phyloP scores from a whole-genome alignment of 2,113 vertebrate species.

The Pogona vitticeps region DNA sequence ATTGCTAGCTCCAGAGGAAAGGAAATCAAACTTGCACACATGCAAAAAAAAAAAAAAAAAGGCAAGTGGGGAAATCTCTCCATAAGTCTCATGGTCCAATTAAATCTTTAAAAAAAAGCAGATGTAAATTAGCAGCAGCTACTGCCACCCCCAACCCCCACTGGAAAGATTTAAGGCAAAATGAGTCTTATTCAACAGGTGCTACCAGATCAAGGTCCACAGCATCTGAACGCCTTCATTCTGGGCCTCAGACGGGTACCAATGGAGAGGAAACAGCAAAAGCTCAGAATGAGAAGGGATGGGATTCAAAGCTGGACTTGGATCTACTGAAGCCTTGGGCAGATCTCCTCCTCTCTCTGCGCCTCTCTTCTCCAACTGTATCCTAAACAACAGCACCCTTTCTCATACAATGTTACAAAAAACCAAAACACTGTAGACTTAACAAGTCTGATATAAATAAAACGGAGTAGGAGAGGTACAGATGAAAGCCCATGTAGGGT shows the following conservation, averaged over 20 bases:
- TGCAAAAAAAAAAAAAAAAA: neutral
- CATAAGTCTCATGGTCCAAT: neutral
- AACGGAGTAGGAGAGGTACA: neutral
- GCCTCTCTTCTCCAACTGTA: too few relatives aligned
- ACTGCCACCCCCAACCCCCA: neutral
- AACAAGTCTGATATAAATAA: too few relatives aligned
- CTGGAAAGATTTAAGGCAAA: neutral
- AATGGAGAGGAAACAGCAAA: too few relatives aligned
- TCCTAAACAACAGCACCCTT: too few relatives aligned
- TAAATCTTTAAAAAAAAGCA: neutral
- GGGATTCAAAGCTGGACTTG: too few relatives aligned
- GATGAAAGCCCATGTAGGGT: neutral
- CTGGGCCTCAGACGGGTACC: too few relatives aligned
- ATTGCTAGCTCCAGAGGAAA: constrained; percentile 49
- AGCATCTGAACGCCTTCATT: too few relatives aligned
- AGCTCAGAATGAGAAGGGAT: too few relatives aligned
- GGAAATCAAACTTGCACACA: constrained; percentile 39
- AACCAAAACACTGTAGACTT: too few relatives aligned
- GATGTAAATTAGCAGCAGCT: neutral
- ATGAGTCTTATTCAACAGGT: neutral
- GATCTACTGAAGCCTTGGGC: too few relatives aligned
- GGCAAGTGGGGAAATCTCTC: neutral
- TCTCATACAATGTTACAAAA: too few relatives aligned
- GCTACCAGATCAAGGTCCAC: neutral
- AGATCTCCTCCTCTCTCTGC: too few relatives aligned